Evolutionary conservation across 2,113 vertebrate genomes (phyloP), one percentile per base, ranked within the genome.

Genomic region (Micronycteris hirsuta): DNA sequence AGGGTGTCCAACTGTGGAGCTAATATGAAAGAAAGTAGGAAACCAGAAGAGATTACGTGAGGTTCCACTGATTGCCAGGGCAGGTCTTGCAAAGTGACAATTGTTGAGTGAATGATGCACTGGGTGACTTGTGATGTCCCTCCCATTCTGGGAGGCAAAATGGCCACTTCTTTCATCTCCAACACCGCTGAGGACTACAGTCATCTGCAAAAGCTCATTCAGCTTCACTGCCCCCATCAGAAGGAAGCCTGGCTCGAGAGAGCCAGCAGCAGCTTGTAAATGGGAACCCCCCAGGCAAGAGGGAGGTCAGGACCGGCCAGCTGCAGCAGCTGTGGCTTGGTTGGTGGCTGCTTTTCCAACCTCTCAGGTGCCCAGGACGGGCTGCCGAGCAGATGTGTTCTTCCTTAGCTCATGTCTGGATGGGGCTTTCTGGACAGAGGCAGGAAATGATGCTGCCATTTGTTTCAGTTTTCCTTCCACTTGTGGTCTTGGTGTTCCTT

Each of bases 301-400:
- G 90, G 92, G 87, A 93, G 88, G 26, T 33, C 74, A 95, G 86
- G 92, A 93, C 52, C 91, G 77, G 45, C 65, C 86, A 71, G n/a
- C 86, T 91, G 94, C 92, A 93, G 81, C 71, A 91, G 96, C 13
- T 65, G 15, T 0, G 19, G 74, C 15, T 73, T 92, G 49, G 52
- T n/a, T 31, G 56, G 56, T 2, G 2, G 67, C 0, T 15, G 16
- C 49, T 2, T 31, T 5, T 22, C 74, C 4, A 8, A 3, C 65
- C 84, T 86, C 3, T 1, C 2, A n/a, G 41, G 2, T 33, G 77
- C 56, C 54, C 81, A 63, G 93, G 56, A n/a, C 20, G 61, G 63
- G 41, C 73, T 4, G 16, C 33, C 1, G 3, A 74, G 65, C 81
- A 45, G 36, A 28, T 38, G 15, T 67, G 38, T 91, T 91, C 78